These are phyloP conservation scores for Chionodraco myersi DNA, from an alignment of 2,113 vertebrate species.

Conservation along the genomic window DNA sequence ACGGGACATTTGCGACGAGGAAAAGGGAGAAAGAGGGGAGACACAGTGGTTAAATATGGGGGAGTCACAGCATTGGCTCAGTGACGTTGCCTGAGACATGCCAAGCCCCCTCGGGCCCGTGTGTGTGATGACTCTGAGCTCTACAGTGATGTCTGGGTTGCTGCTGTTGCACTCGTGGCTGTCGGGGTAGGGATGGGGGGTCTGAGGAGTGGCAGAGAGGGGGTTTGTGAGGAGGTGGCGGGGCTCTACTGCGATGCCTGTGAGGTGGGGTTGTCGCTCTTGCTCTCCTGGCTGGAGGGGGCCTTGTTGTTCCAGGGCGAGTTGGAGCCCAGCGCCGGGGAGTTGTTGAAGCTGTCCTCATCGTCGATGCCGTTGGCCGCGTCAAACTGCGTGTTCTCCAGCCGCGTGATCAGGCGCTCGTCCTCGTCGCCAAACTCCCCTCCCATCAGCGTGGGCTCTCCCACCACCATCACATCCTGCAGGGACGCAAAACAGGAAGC, in stretches of 20 bases:
- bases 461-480: conserved; percentile 99
- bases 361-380: conserved; percentile 98
- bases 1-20: conserved; percentile 46
- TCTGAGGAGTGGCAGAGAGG: conserved; percentile 49
- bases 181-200: conserved; percentile 35
- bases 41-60: conserved; percentile 44
- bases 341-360: conserved; percentile 99
- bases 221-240: conserved; percentile 48
- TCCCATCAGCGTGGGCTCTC: conserved; percentile 99
- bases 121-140: conserved; percentile 53
- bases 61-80: conserved; percentile 32
- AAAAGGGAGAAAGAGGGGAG: conserved; percentile 17
- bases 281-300: conserved; percentile 99
- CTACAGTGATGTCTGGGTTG: conserved; percentile 55
- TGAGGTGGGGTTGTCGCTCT: conserved; percentile 98
- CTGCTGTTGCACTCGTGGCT: conserved; percentile 74
- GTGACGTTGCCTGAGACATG: conserved; percentile 22
- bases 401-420: conserved; percentile 97
- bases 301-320: conserved; percentile 99
- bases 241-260: conserved; percentile 96
- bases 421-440: conserved; percentile 99
- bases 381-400: conserved; percentile 99
- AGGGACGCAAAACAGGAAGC: conserved; percentile 32
- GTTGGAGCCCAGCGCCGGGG: conserved; percentile 96
- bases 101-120: conserved; percentile 38